Conservation (phyloP, 2,113 vertebrate species). For the Melanotaenia duboulayi region DNA sequence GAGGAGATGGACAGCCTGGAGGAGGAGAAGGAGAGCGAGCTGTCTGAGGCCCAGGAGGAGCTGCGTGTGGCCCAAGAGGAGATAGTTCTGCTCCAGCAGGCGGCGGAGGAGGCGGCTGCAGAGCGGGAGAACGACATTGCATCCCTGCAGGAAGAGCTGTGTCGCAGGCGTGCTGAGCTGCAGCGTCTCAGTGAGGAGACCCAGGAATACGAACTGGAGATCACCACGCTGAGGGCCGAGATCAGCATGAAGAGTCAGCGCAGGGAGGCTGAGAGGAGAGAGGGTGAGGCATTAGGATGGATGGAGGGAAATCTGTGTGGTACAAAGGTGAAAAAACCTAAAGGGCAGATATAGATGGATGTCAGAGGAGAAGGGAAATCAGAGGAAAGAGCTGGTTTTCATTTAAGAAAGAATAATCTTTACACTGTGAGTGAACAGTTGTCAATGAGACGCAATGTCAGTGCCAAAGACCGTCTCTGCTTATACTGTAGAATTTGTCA, state of each 20-base stretch:
- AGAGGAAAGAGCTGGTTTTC: neutral
- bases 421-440: slow-evolving; percentile 7
- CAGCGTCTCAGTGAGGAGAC: slow-evolving; percentile 82
- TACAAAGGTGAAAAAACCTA: neutral
- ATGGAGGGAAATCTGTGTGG: neutral
- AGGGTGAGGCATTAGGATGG: slow-evolving; percentile 65
- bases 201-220: slow-evolving; percentile 89
- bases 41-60: slow-evolving; percentile 84
- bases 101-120: slow-evolving; percentile 84
- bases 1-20: slow-evolving; percentile 89
- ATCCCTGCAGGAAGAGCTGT: slow-evolving; percentile 88
- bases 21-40: slow-evolving; percentile 87
- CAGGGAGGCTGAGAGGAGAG: slow-evolving; percentile 79
- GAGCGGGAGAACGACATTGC: slow-evolving; percentile 90
- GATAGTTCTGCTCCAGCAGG: slow-evolving; percentile 84
- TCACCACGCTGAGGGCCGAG: slow-evolving; percentile 87
- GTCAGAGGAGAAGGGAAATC: neutral
- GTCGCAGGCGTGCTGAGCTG: slow-evolving; percentile 85
- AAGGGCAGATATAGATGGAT: neutral
- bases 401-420: slow-evolving; percentile 8
- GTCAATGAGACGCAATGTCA: neutral
- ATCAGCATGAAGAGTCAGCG: slow-evolving; percentile 87
- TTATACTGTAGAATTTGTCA: neutral
- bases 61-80: slow-evolving; percentile 84
- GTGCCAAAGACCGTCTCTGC: slow-evolving; percentile 3